Base-by-base conservation (phyloP, 2,113 vertebrate genomes). In the Probosciger aterrimus region DNA sequence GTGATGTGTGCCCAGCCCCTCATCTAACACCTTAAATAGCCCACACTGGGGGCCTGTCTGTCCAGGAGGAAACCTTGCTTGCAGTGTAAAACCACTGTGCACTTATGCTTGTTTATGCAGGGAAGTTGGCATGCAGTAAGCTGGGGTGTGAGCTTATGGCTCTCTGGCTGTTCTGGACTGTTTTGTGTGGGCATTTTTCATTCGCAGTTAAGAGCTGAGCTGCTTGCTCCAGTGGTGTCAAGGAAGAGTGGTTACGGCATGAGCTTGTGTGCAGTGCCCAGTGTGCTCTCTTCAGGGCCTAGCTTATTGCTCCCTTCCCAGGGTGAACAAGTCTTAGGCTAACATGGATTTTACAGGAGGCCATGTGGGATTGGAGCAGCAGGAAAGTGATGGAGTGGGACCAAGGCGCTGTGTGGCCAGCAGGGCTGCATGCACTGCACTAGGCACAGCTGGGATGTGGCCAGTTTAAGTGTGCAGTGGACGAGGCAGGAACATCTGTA, bases 401-500 rank as follows among this genome's bases (percentile, higher is more conserved):
- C 41, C 2, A 2, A 78, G 82, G 60, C 44, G 41, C 53, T 55
- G 44, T 28, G 49, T 41, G 73, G 25, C 52, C 37, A 16, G 77
- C 46, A 11, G 70, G 33, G 47, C 52, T 64, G 47, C 6, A 2
- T 2, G 1, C 1, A 0, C 41, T 0, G 0, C n/a, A 44, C 10
- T 62, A 27, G 79, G 9, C 24, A 12, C 57, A 24, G 30, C 35
- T 52, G 82, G 70, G 57, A 67, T 0, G 0, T 0, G 10, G 20
- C 3, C 0, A 11, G 50, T 25, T 67, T 33, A 18, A 65, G 46
- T 0, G 1, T 70, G 65, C 14, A 2, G 2, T 1, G 19, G 17
- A 39, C 4, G 7, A 6, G 43, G 69, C 60, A 33, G 73, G 46
- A 77, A 20, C 24, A 23, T 11, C 0, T 1, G 33, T 35, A 35